A percentile compares a stretch with the other conserved stretches of the same genome.
Evolutionary conservation across 2,797 vertebrate genomes (phyloP).

Genomic region (Acipenser oxyrinchus): DNA sequence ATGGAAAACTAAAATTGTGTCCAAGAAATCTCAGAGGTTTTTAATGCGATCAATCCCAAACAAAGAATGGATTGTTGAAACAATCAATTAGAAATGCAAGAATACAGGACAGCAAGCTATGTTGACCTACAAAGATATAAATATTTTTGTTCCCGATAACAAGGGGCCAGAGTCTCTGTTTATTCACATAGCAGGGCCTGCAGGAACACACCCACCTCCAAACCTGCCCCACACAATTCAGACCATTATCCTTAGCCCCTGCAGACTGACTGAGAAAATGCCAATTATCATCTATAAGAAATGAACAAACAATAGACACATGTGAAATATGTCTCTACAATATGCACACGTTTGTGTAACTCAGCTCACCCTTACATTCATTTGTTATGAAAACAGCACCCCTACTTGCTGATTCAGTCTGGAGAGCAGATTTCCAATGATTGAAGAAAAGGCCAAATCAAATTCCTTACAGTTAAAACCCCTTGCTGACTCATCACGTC

Average conservation of each 20-base stretch:
- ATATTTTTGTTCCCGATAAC: neutral
- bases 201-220: neutral
- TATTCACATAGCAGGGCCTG: neutral
- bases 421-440: no score
- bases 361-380: no score
- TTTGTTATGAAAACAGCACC: no score
- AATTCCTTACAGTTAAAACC: no score
- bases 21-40: neutral
- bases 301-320: no score
- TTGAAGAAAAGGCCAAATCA: no score
- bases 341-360: no score
- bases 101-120: neutral
- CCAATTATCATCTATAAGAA: no score
- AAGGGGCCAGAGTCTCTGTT: neutral
- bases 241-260: constrained; percentile 15
- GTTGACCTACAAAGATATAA: neutral
- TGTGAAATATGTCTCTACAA: no score
- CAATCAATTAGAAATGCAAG: neutral
- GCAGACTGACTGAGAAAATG: neutral
- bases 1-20: neutral
- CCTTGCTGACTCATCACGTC: no score
- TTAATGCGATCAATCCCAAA: neutral
- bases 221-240: neutral
- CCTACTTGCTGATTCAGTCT: no score
- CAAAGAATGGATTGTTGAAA: neutral